Base-by-base conservation (phyloP, 2,888 invertebrate genomes). In the Poecilus cupreus region DNA sequence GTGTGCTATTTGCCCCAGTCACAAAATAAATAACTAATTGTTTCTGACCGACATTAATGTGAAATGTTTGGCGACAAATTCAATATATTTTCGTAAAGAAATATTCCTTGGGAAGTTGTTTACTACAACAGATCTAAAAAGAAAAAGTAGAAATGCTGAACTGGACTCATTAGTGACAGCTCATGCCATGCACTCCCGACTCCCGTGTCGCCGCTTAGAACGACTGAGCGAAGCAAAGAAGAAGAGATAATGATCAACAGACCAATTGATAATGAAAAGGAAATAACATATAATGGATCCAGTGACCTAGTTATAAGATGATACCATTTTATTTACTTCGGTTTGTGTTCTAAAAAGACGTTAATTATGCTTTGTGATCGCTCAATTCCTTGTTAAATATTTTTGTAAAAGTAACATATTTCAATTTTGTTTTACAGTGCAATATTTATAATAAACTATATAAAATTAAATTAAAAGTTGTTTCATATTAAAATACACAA, bases 281-380 rank as follows among this genome's bases (percentile, higher is more conserved):
- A 60, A 60, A 60, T 60, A 60, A 60, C 60, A 60, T 24, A 60
- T 26, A 60, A 60, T 60, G 60, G 60, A 60, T 60, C 26, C 60
- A 60, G 11, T 60, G 60, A 60, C 60, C 60, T n/a, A 60, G 60
- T 60, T 60, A 60, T 60, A 26, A 60, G 24, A 13, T 60, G 26
- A 60, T 60, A 60, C 26, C 26, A 24, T 24, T 26, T 60, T 60
- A n/a, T 60, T n/a, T 60, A 24, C 60, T 60, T 24, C n/a, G 26
- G 22, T n/a, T 26, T 43, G n/a, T 11, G 8, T 13, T 43, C 13
- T 26, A 60, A 60, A 60, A 11, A 60, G 24, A 60, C 26, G 60
- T 54, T 54, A 4, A 49, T 49, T 49, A 49, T 49, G n/a, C n/a
- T n/a, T n/a, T n/a, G n/a, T n/a, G n/a, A n/a, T n/a, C n/a, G n/a